Conservation (phyloP, 1,140 invertebrate species). For the Zophobas morio region DNA sequence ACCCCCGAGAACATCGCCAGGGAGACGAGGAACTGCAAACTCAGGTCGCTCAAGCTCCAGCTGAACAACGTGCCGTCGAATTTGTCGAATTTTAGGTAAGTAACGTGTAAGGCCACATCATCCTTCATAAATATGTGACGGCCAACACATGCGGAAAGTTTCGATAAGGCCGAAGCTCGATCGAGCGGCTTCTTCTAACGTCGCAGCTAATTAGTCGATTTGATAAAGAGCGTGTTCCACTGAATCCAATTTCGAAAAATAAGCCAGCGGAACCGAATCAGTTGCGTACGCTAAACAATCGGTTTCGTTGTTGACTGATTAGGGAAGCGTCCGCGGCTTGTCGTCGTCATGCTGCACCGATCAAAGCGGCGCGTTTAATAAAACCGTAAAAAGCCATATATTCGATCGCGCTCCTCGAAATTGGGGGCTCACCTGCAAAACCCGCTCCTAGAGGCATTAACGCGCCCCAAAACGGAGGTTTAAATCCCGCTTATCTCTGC, state of each 20-base stretch:
- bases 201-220: not conserved
- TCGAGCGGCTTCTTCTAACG: not conserved
- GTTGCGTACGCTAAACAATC: too few relatives aligned
- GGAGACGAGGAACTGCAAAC: slow-evolving; percentile 76
- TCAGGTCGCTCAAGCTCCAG: slow-evolving; percentile 77
- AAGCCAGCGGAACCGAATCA: not conserved
- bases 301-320: not conserved
- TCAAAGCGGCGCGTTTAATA: not conserved
- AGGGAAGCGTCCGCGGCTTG: not conserved
- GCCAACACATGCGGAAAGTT: too few relatives aligned
- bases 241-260: not conserved
- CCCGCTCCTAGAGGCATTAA: slow-evolving; percentile 3
- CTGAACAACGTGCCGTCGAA: slow-evolving; percentile 75
- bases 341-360: slow-evolving; percentile 9
- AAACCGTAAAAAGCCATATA: not conserved
- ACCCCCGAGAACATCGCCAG: slow-evolving; percentile 78
- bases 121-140: not conserved
- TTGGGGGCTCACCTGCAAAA: slow-evolving; percentile 22
- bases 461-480: not conserved
- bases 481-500: slow-evolving; percentile 29
- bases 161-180: not conserved
- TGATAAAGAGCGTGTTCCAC: not conserved
- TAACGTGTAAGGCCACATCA: not conserved
- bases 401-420: not conserved
- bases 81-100: slow-evolving; percentile 76